phyloP scores from a whole-genome alignment of 2,113 vertebrate species.

The Stigmatopora nigra region DNA sequence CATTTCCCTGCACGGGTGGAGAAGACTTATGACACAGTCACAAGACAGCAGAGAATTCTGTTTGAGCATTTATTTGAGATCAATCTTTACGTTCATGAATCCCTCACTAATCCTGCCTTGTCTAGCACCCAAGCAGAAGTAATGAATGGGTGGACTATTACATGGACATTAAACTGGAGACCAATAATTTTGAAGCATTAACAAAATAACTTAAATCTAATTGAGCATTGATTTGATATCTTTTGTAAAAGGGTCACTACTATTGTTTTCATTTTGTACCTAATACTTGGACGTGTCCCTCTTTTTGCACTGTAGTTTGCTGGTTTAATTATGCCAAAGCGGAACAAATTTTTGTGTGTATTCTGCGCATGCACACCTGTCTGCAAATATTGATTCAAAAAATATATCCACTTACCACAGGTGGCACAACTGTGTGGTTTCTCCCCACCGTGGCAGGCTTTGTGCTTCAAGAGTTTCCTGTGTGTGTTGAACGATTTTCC shows the following conservation, averaged over 20 bases:
- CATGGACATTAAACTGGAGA: neutral
- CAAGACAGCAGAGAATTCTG: neutral
- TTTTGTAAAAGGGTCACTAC: too few relatives aligned
- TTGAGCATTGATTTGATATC: too few relatives aligned
- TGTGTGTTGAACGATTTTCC: slow-evolving; percentile 96
- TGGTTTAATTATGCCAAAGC: too few relatives aligned
- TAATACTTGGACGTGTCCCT: too few relatives aligned
- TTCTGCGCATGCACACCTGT: neutral
- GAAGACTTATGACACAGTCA: neutral
- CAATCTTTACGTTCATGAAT: neutral
- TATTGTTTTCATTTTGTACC: too few relatives aligned
- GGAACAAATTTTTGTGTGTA: neutral
- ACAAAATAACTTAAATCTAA: too few relatives aligned
- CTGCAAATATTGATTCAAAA: neutral
- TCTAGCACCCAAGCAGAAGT: neutral
- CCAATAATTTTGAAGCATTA: neutral
- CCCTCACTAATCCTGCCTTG: neutral
- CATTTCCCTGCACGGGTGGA: slow-evolving; percentile 73
- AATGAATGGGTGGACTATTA: neutral
- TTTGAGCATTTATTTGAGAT: neutral
- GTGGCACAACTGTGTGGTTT: slow-evolving; percentile 88
- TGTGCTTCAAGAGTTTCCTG: slow-evolving; percentile 88
- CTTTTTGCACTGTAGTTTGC: too few relatives aligned
- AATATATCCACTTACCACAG: slow-evolving; percentile 71
- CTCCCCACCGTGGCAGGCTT: slow-evolving; percentile 81